A percentile compares a stretch with the other conserved stretches of the same genome.
phyloP scores from a whole-genome alignment of 2,888 invertebrate genomes.

The Acleris cristana region DNA sequence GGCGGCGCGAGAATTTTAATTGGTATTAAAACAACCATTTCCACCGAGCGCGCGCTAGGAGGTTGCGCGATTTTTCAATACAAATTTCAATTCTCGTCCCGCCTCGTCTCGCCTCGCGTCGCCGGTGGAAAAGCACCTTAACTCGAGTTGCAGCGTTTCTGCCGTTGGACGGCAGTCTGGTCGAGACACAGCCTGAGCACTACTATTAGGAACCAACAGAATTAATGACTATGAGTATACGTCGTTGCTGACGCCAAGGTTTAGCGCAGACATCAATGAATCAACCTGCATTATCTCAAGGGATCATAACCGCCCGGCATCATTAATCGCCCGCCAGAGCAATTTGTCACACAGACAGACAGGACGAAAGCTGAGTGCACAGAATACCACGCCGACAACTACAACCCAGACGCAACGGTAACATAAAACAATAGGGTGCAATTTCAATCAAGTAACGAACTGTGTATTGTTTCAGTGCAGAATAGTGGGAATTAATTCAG shows the following conservation, averaged over 20 bases:
- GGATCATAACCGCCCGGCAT: slow-evolving; percentile 64
- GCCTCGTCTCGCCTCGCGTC: no score
- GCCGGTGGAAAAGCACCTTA: no score
- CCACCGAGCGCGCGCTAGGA: no score
- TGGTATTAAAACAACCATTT: no score
- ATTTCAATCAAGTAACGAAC: slow-evolving; percentile 39
- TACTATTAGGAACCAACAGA: no score
- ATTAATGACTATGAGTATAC: not conserved
- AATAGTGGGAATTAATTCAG: slow-evolving; percentile 36
- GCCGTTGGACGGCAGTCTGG: no score
- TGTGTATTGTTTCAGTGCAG: slow-evolving; percentile 33
- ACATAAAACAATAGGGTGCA: slow-evolving; percentile 13
- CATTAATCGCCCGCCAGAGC: slow-evolving; percentile 69
- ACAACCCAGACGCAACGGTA: slow-evolving; percentile 22
- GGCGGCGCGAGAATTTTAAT: no score
- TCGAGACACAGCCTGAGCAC: no score
- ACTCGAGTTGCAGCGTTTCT: no score
- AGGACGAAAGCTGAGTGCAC: slow-evolving; percentile 45
- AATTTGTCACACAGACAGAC: slow-evolving; percentile 73
- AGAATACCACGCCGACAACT: slow-evolving; percentile 5
- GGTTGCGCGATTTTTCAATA: no score
- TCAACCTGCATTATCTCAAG: slow-evolving; percentile 57
- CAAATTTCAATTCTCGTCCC: no score
- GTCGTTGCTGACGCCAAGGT: not conserved
- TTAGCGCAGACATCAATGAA: slow-evolving; percentile 45